Base-by-base conservation (phyloP, 2,888 invertebrate genomes). In the Melieria picta region DNA sequence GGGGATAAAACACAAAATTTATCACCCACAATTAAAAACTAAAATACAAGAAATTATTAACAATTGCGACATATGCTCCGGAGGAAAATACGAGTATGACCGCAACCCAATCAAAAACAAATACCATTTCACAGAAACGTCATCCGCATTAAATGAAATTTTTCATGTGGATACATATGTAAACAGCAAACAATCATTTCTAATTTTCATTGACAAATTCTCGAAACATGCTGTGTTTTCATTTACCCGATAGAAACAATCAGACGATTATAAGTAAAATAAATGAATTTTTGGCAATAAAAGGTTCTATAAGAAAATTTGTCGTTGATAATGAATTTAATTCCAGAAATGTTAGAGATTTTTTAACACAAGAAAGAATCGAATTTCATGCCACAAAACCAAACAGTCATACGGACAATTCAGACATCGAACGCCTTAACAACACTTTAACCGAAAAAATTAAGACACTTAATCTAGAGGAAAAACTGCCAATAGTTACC, bases 71-170 rank as follows among this genome's bases (percentile, higher is more conserved):
- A 58, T 67, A 11, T 73, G 73, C 64, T 45, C 46, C 43, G 58
- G 69, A 46, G 68, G 60, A 7, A 76, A 77, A 66, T 76, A n/a
- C n/a, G n/a, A n/a, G n/a, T n/a, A 76, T 63, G 76, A 75, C 9
- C 47, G 71, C 11, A 72, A 71, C 1, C 72, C 72, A n/a, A 70
- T 75, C 4, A 73, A 72, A 66, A 48, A 61, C 9, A 70, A 73
- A 67, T 71, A 66, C 45, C 47, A 57, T n/a, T 7, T 70, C 3
- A 74, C 73, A 45, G 73, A 65, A 71, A 74, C 73, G 7, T 62
- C 73, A 48, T 58, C 65, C 11, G 46, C 42, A 9, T 45, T 47
- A 13, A 69, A 69, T 48, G 56, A 71, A 65, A 65, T 71, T 11
- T 0, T 67, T n/a, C 67, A 72, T 57, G 47, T 72, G 11, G 63